Percentiles rank a stretch among this genome's conserved stretches.
These are phyloP conservation scores for Sphenopsis melanotis DNA, from an alignment of 2,797 vertebrate genomes.

Conservation along the genomic window DNA sequence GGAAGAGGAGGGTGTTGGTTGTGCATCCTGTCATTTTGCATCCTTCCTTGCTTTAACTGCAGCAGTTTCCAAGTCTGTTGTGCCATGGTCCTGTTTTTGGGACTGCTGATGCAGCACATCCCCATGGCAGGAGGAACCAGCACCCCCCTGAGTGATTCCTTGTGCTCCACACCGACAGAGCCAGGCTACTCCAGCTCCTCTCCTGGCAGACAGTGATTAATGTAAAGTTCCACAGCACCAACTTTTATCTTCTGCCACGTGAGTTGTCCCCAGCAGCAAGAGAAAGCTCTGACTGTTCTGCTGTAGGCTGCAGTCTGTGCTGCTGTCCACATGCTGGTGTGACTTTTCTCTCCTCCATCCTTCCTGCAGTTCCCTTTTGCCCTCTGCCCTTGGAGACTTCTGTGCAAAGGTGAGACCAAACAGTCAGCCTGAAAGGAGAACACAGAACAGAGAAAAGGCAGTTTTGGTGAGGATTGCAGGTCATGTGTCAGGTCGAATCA, in stretches of 20 bases:
- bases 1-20: not conserved
- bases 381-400: not conserved
- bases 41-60: not conserved
- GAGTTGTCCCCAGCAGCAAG: not conserved
- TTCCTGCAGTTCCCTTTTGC: not conserved
- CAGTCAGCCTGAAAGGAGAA: not conserved
- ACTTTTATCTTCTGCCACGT: not conserved
- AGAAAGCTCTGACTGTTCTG: not conserved
- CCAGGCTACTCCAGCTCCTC: not conserved
- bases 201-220: not conserved
- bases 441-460: not conserved
- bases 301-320: not conserved
- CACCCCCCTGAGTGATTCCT: not conserved
- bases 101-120: not conserved
- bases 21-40: not conserved
- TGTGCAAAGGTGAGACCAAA: not conserved
- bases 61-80: not conserved
- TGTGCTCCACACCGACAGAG: not conserved
- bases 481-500: not conserved
- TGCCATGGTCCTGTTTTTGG: fast-evolving
- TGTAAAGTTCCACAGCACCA: not conserved
- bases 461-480: not conserved
- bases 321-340: not conserved
- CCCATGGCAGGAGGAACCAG: not conserved
- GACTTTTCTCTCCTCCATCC: conserved; percentile 28